Evolutionary conservation across 1,140 invertebrate genomes (phyloP).

Genomic region (Caenorhabditis briggsae): DNA sequence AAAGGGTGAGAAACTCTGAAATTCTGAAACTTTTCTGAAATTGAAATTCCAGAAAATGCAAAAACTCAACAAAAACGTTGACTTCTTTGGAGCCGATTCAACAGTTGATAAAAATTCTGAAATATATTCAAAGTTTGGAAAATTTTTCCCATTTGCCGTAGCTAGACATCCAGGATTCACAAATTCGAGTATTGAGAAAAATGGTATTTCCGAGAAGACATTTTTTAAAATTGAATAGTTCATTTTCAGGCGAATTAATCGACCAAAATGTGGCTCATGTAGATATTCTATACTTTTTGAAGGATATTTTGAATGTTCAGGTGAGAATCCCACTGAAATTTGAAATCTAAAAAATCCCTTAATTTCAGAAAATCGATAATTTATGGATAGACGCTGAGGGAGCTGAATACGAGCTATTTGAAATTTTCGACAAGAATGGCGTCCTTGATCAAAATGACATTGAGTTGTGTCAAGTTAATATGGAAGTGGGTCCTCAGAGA

Average conservation of each 20-base stretch:
- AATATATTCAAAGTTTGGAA: background rate
- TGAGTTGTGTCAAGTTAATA: constrained; percentile 39
- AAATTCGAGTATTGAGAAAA: background rate
- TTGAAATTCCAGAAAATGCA: constrained; percentile 12
- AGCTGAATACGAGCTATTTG: constrained; percentile 56
- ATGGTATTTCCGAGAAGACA: background rate
- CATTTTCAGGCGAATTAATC: background rate
- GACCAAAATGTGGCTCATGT: constrained; percentile 13
- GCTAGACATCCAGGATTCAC: background rate
- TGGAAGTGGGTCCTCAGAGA: background rate
- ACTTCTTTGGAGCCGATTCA: constrained; percentile 2
- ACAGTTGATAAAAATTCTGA: background rate
- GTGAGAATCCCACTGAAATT: background rate
- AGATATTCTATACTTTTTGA: background rate
- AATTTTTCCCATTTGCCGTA: background rate
- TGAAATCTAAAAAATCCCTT: background rate
- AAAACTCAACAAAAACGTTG: background rate
- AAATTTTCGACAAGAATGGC: constrained; percentile 33
- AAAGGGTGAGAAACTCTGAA: no score
- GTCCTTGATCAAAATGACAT: constrained; percentile 53
- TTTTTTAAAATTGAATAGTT: background rate
- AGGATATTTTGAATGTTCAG: background rate
- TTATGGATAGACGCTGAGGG: constrained; percentile 58
- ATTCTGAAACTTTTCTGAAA: background rate
- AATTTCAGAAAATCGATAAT: constrained; percentile 34